Conservation (phyloP, 2,113 vertebrate genomes). For the Sapajus apella region DNA sequence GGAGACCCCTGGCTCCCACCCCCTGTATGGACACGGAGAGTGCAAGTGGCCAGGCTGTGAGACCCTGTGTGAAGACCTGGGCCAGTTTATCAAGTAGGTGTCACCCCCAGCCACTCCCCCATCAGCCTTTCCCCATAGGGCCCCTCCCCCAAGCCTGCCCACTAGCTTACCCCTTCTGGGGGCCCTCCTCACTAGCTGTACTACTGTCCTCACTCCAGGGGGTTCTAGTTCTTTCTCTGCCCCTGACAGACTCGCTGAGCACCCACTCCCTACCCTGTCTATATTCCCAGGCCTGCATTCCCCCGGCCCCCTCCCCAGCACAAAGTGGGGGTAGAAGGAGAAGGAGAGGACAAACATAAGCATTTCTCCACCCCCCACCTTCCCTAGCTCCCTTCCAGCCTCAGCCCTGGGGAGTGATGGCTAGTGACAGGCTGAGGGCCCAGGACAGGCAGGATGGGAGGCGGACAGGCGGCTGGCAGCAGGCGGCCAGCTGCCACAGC, state of each 20-base stretch:
- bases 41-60: conserved; percentile 99
- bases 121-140: not conserved
- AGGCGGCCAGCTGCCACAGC: conserved; percentile 83
- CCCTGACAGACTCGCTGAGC: not conserved
- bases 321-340: not conserved
- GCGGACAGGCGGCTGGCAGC: conserved; percentile 83
- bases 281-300: not conserved
- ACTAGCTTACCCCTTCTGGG: not conserved
- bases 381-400: not conserved
- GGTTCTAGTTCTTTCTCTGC: not conserved
- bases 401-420: conserved; percentile 24
- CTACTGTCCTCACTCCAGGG: not conserved
- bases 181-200: not conserved
- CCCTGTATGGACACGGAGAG: conserved; percentile 97
- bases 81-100: conserved; percentile 99
- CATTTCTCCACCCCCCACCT: not conserved
- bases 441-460: conserved; percentile 39
- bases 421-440: not conserved
- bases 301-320: not conserved
- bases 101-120: not conserved
- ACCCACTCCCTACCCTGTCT: not conserved
- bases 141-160: not conserved
- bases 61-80: conserved; percentile 98
- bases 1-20: conserved; percentile 94
- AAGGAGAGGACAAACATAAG: not conserved